A percentile compares a stretch with the other conserved stretches of the same genome.
Conservation (phyloP, 1,140 invertebrate species). For the Anastatus disparis region DNA sequence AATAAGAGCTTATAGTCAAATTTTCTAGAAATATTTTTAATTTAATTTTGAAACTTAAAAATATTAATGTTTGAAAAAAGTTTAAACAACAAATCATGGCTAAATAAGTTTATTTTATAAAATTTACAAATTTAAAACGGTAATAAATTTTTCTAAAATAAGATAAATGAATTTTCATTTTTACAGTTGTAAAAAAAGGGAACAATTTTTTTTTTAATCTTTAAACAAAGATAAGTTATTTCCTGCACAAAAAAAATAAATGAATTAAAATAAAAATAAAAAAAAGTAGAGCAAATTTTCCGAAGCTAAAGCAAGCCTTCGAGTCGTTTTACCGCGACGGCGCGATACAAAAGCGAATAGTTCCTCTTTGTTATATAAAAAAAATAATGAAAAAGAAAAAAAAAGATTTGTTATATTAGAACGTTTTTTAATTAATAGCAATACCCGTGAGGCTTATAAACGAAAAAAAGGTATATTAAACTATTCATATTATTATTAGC, state of each 20-base stretch:
- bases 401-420: constrained; percentile 58
- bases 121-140: no score
- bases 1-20: no score
- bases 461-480: constrained; percentile 1
- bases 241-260: not conserved
- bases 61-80: no score
- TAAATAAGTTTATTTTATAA: no score
- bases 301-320: constrained; percentile 11
- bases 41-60: no score
- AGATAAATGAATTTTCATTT: not conserved
- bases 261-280: not conserved
- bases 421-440: constrained; percentile 63
- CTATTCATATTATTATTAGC: constrained; percentile 18
- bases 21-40: no score
- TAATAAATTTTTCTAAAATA: no score
- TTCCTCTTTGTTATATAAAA: constrained; percentile 60
- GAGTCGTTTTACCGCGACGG: constrained; percentile 11
- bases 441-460: constrained; percentile 60
- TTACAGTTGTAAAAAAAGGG: not conserved
- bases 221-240: no score
- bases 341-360: constrained; percentile 54
- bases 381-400: not conserved
- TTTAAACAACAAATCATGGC: no score
- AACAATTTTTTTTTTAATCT: not conserved
- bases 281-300: not conserved